These are phyloP conservation scores for Florisuga fusca DNA, from an alignment of 2,797 vertebrate species.

Conservation along the genomic window DNA sequence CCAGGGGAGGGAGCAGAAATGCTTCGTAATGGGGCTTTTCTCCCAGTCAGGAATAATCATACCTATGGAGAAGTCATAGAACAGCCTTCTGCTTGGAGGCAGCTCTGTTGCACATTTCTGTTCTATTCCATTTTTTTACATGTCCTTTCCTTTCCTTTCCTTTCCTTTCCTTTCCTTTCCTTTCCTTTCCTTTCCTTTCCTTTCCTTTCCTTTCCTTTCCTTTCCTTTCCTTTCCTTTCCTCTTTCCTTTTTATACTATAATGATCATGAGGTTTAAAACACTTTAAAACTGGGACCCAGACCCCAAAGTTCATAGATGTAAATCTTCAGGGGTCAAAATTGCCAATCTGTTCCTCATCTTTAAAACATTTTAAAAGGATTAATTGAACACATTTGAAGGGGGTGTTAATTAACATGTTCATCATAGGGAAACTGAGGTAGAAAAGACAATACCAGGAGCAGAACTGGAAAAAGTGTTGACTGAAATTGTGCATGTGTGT, in stretches of 20 bases:
- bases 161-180: background rate
- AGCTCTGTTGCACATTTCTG: background rate
- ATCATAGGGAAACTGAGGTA: background rate
- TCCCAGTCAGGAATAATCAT: constrained; percentile 10
- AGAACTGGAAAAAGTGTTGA: background rate
- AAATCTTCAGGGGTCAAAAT: background rate
- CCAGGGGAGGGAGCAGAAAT: background rate
- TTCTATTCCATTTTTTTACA: background rate
- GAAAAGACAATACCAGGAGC: background rate
- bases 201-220: too few relatives aligned
- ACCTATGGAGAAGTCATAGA: background rate
- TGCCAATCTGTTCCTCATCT: background rate
- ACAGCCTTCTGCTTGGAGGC: background rate
- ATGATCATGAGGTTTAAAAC: background rate
- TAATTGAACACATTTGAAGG: background rate
- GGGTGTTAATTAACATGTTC: background rate
- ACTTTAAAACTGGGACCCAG: background rate
- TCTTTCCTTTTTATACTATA: background rate
- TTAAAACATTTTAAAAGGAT: background rate
- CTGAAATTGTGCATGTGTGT: background rate
- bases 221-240: background rate
- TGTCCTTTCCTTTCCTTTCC: background rate
- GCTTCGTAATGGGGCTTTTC: constrained; percentile 23
- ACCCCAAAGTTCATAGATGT: background rate
- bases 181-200: background rate